Evolutionary conservation across 2,888 invertebrate species (phyloP).

Genomic region (Petrolisthes cinctipes): DNA sequence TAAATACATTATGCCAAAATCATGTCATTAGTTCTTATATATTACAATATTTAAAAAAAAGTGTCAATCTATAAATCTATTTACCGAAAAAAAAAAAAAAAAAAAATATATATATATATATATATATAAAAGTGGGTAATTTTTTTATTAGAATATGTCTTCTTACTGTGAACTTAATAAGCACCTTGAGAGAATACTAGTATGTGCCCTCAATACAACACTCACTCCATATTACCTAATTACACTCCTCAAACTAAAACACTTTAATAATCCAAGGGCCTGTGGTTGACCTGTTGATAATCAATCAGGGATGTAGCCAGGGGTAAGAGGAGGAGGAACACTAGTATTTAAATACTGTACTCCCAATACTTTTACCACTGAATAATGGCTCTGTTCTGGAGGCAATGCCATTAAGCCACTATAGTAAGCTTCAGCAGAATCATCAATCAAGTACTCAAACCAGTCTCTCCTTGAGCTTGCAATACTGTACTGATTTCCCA

Average conservation of each 20-base stretch:
- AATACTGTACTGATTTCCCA: background rate
- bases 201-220: too few species aligned
- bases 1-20: background rate
- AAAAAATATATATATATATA: background rate
- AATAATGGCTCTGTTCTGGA: background rate
- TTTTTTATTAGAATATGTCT: too few species aligned
- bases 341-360: background rate
- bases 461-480: background rate
- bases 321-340: background rate
- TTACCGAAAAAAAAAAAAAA: background rate
- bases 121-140: too few species aligned
- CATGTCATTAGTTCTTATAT: background rate
- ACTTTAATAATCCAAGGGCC: background rate
- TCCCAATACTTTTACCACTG: background rate
- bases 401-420: conserved; percentile 8
- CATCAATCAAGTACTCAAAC: background rate
- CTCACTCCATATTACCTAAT: too few species aligned
- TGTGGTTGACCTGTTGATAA: background rate
- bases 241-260: too few species aligned
- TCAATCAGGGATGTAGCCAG: conserved; percentile 39
- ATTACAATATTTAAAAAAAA: background rate
- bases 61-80: background rate
- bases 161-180: too few species aligned
- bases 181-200: too few species aligned
- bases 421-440: background rate